Evolutionary conservation across 2,797 vertebrate genomes (phyloP), one percentile per base, ranked within the genome.

Genomic region (Tadarida brasiliensis): DNA sequence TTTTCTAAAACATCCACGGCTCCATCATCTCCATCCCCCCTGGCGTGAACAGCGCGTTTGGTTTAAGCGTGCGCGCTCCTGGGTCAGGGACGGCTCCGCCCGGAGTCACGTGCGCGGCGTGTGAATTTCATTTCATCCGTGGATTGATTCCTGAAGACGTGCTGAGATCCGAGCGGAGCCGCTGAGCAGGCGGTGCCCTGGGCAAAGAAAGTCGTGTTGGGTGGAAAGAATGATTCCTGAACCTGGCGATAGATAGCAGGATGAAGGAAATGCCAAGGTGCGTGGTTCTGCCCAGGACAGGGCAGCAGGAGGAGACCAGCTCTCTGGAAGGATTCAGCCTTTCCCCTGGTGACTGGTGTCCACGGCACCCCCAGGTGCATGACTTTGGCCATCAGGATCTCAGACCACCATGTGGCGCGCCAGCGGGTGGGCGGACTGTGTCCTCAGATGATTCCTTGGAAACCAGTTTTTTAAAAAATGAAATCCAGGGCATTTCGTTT

Each of bases 401-500:
- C 51, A 65, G 63, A 33, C 1, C 22, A 2, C 68, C 47, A 17
- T 16, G 24, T 35, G 61, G 56, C 76, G 15, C 94, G 47, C 33
- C 54, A 28, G 11, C 33, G 65, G 73, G 51, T 26, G 63, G 81
- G 33, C 44, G 3, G 61, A 63, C 76, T 54, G 51, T 87, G 85
- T 56, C 49, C 24, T 63, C 39, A 73, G 83, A 71, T 33, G 86
- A 95, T 89, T 90, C 35, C 76, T 90, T 56, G 49, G 56, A 90
- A 92, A 80, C 57, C 68, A 22, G 15, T 30, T 39, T 39, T 59
- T 76, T 30, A 8, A 65, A 90, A 83, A 82, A 30, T 59, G 35
- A 87, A 88, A 63, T n/a, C 11, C 22, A 73, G 15, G 33, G 30
- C 30, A 70, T 28, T 76, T 68, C 8, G 16, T 74, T 78, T 90